Conservation (phyloP, 2,797 vertebrate species). For the Alca torda region DNA sequence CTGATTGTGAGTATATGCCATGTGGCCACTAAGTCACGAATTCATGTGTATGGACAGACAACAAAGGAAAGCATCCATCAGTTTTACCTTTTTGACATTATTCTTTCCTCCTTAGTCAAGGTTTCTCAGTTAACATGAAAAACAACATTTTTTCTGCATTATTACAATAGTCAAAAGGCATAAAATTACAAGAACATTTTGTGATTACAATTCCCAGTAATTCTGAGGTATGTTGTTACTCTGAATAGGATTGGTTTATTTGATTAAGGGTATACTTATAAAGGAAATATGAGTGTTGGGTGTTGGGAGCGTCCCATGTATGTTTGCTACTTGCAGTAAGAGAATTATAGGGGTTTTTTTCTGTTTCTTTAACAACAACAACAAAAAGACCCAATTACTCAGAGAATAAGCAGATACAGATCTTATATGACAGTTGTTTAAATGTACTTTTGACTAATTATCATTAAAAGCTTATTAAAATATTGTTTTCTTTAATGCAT, state of each 20-base stretch:
- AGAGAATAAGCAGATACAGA: not conserved
- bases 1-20: not conserved
- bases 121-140: not conserved
- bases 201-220: not conserved
- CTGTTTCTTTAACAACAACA: not conserved
- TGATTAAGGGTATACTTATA: not conserved
- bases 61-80: not conserved
- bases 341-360: not conserved
- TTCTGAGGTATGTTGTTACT: not conserved
- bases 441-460: not conserved
- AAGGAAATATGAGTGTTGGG: not conserved
- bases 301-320: not conserved
- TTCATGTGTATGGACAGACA: not conserved
- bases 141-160: fast-evolving
- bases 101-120: not conserved
- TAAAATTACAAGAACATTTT: not conserved
- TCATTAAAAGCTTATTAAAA: not conserved
- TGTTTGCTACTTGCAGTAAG: not conserved
- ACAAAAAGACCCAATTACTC: not conserved
- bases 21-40: not conserved
- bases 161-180: not conserved
- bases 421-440: not conserved
- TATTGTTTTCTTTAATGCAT: not conserved
- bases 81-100: not conserved
- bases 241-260: not conserved